Evolutionary conservation across 2,797 vertebrate species (phyloP).

Genomic region (Rhinella marina): DNA sequence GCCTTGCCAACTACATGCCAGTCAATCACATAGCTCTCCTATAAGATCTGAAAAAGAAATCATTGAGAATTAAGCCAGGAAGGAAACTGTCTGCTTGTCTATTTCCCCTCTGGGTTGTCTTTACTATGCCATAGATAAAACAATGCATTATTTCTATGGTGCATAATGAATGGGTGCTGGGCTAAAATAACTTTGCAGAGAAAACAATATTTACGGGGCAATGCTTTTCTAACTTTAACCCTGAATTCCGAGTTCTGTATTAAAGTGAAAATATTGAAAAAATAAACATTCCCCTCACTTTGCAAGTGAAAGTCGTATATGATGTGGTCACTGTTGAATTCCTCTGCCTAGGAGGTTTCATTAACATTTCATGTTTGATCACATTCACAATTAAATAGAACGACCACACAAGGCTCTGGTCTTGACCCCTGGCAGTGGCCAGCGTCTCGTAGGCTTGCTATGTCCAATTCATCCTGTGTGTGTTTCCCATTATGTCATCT

Average conservation of each 20-base stretch:
- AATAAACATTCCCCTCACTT: conserved; percentile 22
- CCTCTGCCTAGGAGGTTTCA: conserved; percentile 33
- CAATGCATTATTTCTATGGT: conserved; percentile 78
- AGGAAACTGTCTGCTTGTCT: conserved; percentile 93
- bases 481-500: conserved; percentile 58
- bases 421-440: conserved; percentile 38
- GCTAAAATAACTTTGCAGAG: conserved; percentile 69
- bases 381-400: conserved; percentile 18
- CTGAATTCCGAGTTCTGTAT: background rate
- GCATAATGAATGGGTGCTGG: conserved; percentile 70
- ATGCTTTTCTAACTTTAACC: conserved; percentile 64
- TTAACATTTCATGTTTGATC: conserved; percentile 48
- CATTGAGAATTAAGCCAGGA: conserved; percentile 82
- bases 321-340: conserved; percentile 36
- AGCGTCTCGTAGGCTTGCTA: conserved; percentile 27
- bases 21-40: conserved; percentile 45
- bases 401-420: conserved; percentile 41
- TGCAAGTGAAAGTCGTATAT: conserved; percentile 28
- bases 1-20: conserved; percentile 25
- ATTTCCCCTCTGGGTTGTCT: conserved; percentile 86
- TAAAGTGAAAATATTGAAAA: conserved; percentile 11
- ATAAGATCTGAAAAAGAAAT: conserved; percentile 60
- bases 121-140: conserved; percentile 73
- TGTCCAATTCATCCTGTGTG: conserved; percentile 43
- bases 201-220: conserved; percentile 59